Base-by-base conservation (phyloP, 1,140 invertebrate genomes). In the Trichonephila clavata region DNA sequence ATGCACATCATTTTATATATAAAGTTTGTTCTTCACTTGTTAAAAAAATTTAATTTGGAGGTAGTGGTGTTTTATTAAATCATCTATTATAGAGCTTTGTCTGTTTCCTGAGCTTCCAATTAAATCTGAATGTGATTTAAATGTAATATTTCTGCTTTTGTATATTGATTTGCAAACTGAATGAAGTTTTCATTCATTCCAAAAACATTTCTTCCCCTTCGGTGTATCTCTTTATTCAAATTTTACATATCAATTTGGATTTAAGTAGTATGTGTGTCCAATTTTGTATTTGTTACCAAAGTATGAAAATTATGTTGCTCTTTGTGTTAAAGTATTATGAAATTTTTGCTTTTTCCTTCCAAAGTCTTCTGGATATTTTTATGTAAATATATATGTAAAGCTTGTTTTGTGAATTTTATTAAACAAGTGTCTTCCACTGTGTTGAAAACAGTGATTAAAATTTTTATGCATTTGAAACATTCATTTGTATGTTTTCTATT, bases 341-440 rank as follows among this genome's bases (percentile, higher is more conserved):
- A 59, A 65, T 27, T 65, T 63, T 32, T 87, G 39, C 43, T 14
- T 39, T 50, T 68, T 71, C 16, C 43, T 50, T 50, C 43, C 43
- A 50, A 20, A 89, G 61, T 71, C n/a, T 43, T 50, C 18, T 71
- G 24, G 8, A 43, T 24, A 2, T 71, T 14, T 71, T n/a, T 84
- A 5, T 86, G 27, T 61, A 86, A 27, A 86, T 59, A 60, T 18
- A 24, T 77, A n/a, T 89, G 87, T 89, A 68, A 68, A 90, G 87
- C 84, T 90, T 90, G 88, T 90, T 90, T 80, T 81, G 43, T 60
- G 6, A 89, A 89, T 57, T 77, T 24, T 77, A 81, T 89, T 21
- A 71, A 77, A 89, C 18, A 86, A 61, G 27, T 93, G 92, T 93
- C 92, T 93, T 93, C 92, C 92, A 80, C 84, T 93, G 86, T 93